phyloP scores from a whole-genome alignment of 2,113 vertebrate genomes.

The Pluvialis apricaria region DNA sequence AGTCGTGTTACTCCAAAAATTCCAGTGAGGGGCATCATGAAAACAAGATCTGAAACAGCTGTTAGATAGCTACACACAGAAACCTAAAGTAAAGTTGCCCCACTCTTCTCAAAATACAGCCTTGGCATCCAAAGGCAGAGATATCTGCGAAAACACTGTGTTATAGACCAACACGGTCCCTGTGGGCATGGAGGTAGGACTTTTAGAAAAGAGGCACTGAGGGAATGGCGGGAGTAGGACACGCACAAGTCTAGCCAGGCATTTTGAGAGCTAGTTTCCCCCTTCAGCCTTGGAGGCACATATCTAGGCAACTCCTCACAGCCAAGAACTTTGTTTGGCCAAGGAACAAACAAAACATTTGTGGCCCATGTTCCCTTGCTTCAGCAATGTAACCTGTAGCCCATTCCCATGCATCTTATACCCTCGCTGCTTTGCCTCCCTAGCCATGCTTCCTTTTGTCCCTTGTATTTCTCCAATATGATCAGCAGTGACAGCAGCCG shows the following conservation, averaged over 20 bases:
- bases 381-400: not conserved
- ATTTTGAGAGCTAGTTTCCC: not conserved
- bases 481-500: not conserved
- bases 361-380: fast-evolving
- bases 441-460: not conserved
- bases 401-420: not conserved
- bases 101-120: not conserved
- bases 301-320: not conserved
- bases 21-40: not conserved
- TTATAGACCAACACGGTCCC: not conserved
- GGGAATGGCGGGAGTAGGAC: not conserved
- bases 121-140: not conserved
- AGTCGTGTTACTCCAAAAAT: not conserved
- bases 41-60: not conserved
- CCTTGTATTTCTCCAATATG: not conserved
- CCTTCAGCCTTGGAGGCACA: not conserved
- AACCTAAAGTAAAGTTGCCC: not conserved
- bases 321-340: not conserved
- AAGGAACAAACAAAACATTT: not conserved
- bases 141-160: not conserved
- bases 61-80: not conserved
- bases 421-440: not conserved
- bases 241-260: not conserved
- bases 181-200: not conserved
- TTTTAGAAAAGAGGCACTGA: not conserved